Evolutionary conservation across 2,888 invertebrate genomes (phyloP).

Genomic region (Drosophila ochracea): DNA sequence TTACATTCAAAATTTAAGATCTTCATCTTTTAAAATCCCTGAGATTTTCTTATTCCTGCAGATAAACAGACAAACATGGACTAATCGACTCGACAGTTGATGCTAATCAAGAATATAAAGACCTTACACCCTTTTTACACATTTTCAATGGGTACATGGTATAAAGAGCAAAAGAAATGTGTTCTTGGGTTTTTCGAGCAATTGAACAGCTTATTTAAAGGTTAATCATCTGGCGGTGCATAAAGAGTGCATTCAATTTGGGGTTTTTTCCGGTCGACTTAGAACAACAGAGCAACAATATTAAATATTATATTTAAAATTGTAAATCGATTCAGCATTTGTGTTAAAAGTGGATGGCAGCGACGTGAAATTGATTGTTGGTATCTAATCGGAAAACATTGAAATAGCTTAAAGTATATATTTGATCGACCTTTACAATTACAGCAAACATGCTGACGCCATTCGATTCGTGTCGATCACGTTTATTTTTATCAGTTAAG

Average conservation of each 20-base stretch:
- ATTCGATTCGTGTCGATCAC: not conserved
- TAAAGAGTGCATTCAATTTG: constrained; percentile 14
- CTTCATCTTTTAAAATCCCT: not conserved
- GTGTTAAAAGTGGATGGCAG: not conserved
- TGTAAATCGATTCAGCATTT: not conserved
- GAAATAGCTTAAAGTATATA: not conserved
- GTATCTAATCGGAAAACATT: constrained; percentile 18
- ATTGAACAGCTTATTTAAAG: constrained; percentile 21
- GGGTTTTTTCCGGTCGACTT: constrained; percentile 6
- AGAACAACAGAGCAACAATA: not conserved
- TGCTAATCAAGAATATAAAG: not conserved
- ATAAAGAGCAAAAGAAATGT: constrained; percentile 4
- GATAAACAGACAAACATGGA: not conserved
- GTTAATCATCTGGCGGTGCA: constrained; percentile 25
- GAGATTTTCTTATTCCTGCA: not conserved
- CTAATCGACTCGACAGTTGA: not conserved
- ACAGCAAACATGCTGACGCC: not conserved
- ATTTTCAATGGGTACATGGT: not conserved
- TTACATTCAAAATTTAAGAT: not conserved
- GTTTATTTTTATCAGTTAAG: constrained; percentile 39
- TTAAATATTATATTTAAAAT: not conserved
- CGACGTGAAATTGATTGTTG: not conserved
- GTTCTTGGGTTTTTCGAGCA: constrained; percentile 46
- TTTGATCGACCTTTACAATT: constrained; percentile 14
- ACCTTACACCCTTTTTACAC: not conserved